Evolutionary conservation across 2,113 vertebrate genomes (phyloP), one percentile per base, ranked within the genome.

Genomic region (Catagonus wagneri): DNA sequence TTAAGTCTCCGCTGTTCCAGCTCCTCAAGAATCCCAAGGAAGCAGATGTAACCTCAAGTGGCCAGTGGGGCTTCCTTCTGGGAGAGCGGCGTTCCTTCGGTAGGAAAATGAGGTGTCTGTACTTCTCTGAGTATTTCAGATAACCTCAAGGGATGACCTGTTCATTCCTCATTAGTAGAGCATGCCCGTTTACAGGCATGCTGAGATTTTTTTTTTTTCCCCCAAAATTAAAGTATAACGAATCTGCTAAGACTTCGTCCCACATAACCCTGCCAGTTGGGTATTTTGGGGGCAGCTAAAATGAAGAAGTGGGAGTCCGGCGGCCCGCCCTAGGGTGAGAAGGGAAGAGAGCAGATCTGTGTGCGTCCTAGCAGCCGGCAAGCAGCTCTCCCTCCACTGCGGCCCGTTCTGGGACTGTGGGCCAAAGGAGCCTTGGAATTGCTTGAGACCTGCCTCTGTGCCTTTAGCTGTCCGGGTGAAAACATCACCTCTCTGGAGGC

Each of bases 401-500:
- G 96, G 97, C 96, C 94, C 97, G 95, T 89, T 83, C 96, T 95
- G 71, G 83, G 81, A 97, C 94, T 95, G 89, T n/a, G 74, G 95
- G 97, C 97, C 96, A 97, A 97, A 97, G 93, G 92, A 94, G 95
- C 66, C 36, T 97, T 98, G 96, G 97, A 97, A 98, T 93, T 84
- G 94, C 96, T 98, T 97, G 97, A 98, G 96, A 94, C 96, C 97
- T 96, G 96, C 96, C 96, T 98, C 96, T 98, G 97, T 98, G 97
- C 97, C 95, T 97, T 96, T 96, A 90, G 97, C 97, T 97, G 97
- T 98, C 97, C 95, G 66, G 97, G 97, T 96, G 96, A 97, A 97
- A 98, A 97, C 98, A 97, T 97, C 97, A 97, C 97, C 97, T 98
- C 98, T 98, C 96, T 81, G 93, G 98, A 97, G 98, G 97, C 98